Conservation (phyloP, 2,888 invertebrate species). For the Scaptomyza reducta region DNA sequence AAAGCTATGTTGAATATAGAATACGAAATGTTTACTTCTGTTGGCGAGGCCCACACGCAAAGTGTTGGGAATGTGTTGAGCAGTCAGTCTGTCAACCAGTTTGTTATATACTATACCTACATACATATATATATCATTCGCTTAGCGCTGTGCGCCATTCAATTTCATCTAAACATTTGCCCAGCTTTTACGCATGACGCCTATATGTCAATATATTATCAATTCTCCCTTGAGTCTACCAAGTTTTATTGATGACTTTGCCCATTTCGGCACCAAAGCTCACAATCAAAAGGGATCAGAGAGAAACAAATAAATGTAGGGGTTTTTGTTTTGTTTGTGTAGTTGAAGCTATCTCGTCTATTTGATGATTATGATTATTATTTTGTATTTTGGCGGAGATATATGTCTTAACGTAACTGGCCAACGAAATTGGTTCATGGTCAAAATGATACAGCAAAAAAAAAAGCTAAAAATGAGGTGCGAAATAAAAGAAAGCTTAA, state of each 20-base stretch:
- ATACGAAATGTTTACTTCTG: conserved; percentile 4
- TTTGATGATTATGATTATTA: conserved; percentile 38
- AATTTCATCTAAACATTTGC: conserved; percentile 55
- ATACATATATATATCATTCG: conserved; percentile 32
- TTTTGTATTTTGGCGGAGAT: conserved; percentile 4
- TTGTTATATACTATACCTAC: background rate
- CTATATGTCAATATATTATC: conserved; percentile 50
- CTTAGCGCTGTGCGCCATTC: conserved; percentile 38
- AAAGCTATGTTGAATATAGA: conserved; percentile 30
- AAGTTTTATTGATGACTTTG: conserved; percentile 64
- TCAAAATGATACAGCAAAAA: conserved; percentile 30
- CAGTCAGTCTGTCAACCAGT: conserved; percentile 37
- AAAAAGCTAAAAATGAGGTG: conserved; percentile 11
- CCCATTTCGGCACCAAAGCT: conserved; percentile 26
- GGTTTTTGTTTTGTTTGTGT: conserved; percentile 1
- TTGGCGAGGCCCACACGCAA: conserved; percentile 20
- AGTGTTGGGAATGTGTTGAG: conserved; percentile 49
- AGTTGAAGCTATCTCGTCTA: conserved; percentile 42
- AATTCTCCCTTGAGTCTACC: conserved; percentile 18
- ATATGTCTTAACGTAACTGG: conserved; percentile 38
- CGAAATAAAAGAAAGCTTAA: conserved; percentile 62
- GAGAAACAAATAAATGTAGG: conserved; percentile 3
- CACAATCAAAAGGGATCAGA: conserved; percentile 13
- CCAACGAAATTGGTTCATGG: conserved; percentile 54
- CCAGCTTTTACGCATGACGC: conserved; percentile 45